Conservation (phyloP, 2,113 vertebrate species). For the Naja naja region DNA sequence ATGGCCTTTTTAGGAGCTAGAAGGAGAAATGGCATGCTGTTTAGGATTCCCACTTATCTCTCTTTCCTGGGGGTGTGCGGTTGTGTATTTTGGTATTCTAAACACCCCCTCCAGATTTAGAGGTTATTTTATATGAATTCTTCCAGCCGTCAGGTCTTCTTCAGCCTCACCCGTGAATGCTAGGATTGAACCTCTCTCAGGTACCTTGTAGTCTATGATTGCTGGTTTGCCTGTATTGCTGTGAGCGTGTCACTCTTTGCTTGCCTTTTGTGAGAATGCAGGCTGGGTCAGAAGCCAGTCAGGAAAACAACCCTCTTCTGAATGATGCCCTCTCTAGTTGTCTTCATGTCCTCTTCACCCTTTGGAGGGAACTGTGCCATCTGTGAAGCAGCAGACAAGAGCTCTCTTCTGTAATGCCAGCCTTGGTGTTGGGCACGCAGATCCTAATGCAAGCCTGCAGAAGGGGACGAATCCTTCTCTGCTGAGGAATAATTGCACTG, state of each 20-base stretch:
- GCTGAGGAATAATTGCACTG: background rate
- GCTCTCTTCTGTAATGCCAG: background rate
- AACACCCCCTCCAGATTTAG: background rate
- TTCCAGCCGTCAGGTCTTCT: background rate
- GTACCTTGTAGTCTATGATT: no score
- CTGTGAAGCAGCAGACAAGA: background rate
- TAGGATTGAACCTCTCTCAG: background rate
- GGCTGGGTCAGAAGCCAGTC: background rate
- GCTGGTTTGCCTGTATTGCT: background rate
- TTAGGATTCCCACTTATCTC: background rate
- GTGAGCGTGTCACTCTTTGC: background rate
- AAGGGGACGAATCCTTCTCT: accelerated
- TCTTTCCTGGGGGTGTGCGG: background rate
- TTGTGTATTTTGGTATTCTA: background rate
- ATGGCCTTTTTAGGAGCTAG: background rate
- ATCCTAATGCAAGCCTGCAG: background rate
- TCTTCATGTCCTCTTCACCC: background rate
- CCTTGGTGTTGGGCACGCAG: accelerated
- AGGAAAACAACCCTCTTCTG: background rate
- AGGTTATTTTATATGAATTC: background rate
- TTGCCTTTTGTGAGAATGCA: background rate
- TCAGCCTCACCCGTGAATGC: background rate
- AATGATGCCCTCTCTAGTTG: background rate
- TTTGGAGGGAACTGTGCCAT: background rate
- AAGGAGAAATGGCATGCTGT: background rate